Conservation (phyloP, 2,113 vertebrate species). For the Eonycteris spelaea region DNA sequence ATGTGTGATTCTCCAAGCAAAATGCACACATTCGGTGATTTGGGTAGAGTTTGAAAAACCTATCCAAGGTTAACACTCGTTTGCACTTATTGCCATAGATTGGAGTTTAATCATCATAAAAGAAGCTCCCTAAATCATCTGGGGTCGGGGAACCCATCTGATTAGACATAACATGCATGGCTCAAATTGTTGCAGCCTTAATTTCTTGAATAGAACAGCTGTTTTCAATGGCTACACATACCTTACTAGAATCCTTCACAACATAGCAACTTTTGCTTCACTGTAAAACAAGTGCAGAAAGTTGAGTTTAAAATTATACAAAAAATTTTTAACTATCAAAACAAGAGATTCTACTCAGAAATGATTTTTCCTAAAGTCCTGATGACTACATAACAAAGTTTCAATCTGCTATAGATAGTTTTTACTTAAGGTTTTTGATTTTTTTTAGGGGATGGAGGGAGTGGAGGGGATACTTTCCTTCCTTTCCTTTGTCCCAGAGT, state of each 20-base stretch:
- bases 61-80: background rate
- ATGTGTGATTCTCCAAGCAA: background rate
- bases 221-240: background rate
- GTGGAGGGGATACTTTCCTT: background rate
- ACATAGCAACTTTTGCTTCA: background rate
- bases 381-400: background rate
- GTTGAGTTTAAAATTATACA: background rate
- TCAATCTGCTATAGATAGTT: background rate
- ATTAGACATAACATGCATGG: background rate
- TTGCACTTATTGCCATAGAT: background rate
- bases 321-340: background rate
- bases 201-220: background rate
- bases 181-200: background rate
- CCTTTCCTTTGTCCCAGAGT: background rate
- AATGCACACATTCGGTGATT: background rate
- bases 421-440: background rate
- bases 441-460: background rate
- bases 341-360: conserved; percentile 6
- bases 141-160: background rate
- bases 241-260: background rate
- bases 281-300: background rate
- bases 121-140: background rate
- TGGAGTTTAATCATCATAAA: background rate
- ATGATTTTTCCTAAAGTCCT: background rate
- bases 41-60: background rate